These are phyloP conservation scores for Bombyx mandarina DNA, from an alignment of 1,140 invertebrate species.

Conservation along the genomic window DNA sequence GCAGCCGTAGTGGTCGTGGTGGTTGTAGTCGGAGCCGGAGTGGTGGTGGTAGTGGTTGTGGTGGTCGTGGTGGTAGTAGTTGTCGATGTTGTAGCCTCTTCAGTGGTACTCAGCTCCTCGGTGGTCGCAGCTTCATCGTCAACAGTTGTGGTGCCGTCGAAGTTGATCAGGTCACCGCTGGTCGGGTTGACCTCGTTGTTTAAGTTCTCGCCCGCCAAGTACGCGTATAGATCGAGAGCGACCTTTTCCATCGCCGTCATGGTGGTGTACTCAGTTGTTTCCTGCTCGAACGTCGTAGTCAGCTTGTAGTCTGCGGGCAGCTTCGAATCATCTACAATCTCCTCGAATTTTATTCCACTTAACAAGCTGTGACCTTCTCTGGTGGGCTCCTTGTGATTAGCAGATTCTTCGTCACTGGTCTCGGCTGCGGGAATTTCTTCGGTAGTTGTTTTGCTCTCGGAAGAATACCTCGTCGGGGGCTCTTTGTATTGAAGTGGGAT, in stretches of 20 bases:
- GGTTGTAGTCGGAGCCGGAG: constrained; percentile 35
- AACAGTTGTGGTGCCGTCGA: constrained; percentile 56
- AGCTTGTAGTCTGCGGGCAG: constrained; percentile 52
- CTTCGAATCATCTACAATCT: constrained; percentile 52
- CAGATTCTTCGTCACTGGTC: constrained; percentile 20
- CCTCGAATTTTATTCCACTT: constrained; percentile 40
- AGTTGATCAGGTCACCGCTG: constrained; percentile 56
- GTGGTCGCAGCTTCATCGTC: constrained; percentile 48
- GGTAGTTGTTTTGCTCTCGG: constrained; percentile 50
- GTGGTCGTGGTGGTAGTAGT: constrained; percentile 72
- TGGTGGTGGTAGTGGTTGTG: constrained; percentile 40
- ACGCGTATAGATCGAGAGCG: constrained; percentile 84
- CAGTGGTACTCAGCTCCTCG: constrained; percentile 69
- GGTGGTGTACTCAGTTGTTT: constrained; percentile 75
- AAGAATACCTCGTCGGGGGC: constrained; percentile 50
- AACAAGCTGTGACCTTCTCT: constrained; percentile 43
- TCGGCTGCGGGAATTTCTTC: constrained; percentile 30
- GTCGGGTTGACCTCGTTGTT: constrained; percentile 74
- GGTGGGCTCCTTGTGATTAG: constrained; percentile 33
- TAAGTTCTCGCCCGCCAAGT: constrained; percentile 81
- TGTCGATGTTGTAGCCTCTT: constrained; percentile 73
- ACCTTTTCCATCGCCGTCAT: constrained; percentile 84
- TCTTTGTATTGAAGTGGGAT: constrained; percentile 63
- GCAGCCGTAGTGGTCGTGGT: constrained; percentile 32
- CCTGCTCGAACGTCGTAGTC: constrained; percentile 64